A percentile compares a stretch with the other conserved stretches of the same genome.
These are phyloP conservation scores for Pungitius pungitius DNA, from an alignment of 2,113 vertebrate species.

Conservation along the genomic window DNA sequence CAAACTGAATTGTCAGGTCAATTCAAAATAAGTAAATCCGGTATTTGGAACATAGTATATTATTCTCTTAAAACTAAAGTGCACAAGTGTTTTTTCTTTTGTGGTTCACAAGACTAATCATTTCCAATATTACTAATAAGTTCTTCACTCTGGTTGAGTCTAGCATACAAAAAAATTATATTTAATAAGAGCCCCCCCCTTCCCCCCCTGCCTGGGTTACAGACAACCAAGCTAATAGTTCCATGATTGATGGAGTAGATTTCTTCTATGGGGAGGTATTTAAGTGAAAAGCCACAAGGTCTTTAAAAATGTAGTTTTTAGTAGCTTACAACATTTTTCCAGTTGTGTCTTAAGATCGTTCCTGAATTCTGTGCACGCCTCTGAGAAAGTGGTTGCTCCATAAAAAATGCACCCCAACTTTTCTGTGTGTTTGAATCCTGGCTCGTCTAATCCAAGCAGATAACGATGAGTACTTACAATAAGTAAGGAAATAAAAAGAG, in stretches of 20 bases:
- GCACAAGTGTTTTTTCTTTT: too few relatives aligned
- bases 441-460: slow-evolving; percentile 55
- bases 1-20: neutral
- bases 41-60: too few relatives aligned
- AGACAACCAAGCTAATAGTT: slow-evolving; percentile 52
- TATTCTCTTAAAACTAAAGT: too few relatives aligned
- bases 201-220: slow-evolving; percentile 6
- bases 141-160: neutral
- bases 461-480: too few relatives aligned
- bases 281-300: slow-evolving; percentile 62
- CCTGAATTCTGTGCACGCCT: slow-evolving; percentile 42
- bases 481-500: too few relatives aligned
- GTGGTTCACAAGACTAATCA: neutral
- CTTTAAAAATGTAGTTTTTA: slow-evolving; percentile 71
- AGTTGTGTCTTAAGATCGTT: slow-evolving; percentile 66
- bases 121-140: neutral
- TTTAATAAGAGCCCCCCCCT: too few relatives aligned
- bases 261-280: slow-evolving; percentile 53
- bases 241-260: slow-evolving; percentile 62
- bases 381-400: slow-evolving; percentile 49
- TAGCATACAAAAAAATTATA: neutral
- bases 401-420: slow-evolving; percentile 81
- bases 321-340: slow-evolving; percentile 74
- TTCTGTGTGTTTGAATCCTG: slow-evolving; percentile 71
- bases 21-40: too few relatives aligned